Evolutionary conservation across 2,888 invertebrate genomes (phyloP), one percentile per base, ranked within the genome.

Genomic region (Sinodicranocentrus sp.): DNA sequence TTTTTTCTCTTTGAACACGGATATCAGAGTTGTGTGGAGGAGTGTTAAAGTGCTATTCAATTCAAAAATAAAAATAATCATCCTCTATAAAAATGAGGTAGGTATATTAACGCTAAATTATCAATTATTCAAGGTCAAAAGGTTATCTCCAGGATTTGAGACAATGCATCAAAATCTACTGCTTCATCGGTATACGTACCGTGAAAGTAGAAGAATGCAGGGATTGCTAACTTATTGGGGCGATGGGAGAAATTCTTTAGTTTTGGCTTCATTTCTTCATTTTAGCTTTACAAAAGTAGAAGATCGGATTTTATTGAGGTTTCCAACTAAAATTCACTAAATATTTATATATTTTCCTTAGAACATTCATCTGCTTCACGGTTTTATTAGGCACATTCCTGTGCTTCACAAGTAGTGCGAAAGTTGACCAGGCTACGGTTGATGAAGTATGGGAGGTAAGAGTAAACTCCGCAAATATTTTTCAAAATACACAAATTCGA

Each of bases 391-490:
- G 71, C 65, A 71, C 71, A 13, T 3, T 54, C 1, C 23, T 82
- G 71, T 76, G 76, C 82, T 39, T 82, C 25, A 54, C 63, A 70
- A 61, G 33, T 15, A 3, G 6, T 28, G 23, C n/a, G 17, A 1
- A 23, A 1, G 21, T 76, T n/a, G 28, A 65, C 28, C 63, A 76
- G 19, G 52, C 33, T 0, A 26, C 59, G 39, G 76, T 82, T 21
- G 76, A 82, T 39, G 61, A 68, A 2, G 5, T 63, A 8, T 82
- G 82, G 82, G 33, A 65, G 43, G 80, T 80, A 80, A 65, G 54
- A 44, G n/a, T n/a, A n/a, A n/a, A n/a, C n/a, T n/a, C n/a, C n/a
- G n/a, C n/a, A n/a, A n/a, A n/a, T n/a, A n/a, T 28, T 28, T 6
- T 23, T 21, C 28, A 26, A 70, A 5, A 48, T 3, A 19, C 25